Conservation (phyloP, 2,113 vertebrate genomes). For the Pterocles orientalis region DNA sequence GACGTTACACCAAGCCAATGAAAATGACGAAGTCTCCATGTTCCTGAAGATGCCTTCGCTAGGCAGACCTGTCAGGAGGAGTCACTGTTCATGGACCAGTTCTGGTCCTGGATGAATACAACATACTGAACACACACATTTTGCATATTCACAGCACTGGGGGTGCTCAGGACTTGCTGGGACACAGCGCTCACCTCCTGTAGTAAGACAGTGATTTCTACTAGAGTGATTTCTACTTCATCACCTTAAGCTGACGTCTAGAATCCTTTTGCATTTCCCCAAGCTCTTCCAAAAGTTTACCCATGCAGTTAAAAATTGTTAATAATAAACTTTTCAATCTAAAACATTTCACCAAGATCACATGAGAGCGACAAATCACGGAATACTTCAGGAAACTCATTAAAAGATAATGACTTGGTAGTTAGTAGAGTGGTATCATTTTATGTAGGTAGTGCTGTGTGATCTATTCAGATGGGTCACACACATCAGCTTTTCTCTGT, state of each 20-base stretch:
- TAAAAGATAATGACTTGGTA: accelerated
- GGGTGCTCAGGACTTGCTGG: neutral
- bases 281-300: neutral
- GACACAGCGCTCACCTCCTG: neutral
- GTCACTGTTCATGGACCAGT: neutral
- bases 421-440: neutral
- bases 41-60: neutral
- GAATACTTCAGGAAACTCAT: neutral
- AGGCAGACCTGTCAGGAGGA: neutral
- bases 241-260: neutral
- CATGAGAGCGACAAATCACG: accelerated
- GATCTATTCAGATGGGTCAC: neutral
- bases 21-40: neutral
- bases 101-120: too few relatives aligned
- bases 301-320: neutral
- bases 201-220: neutral
- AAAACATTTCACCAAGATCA: neutral
- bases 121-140: neutral
- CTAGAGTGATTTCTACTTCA: neutral
- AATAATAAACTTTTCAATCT: neutral
- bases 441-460: neutral
- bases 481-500: neutral
- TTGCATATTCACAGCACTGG: neutral
- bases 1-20: neutral
- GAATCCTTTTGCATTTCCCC: neutral